Percentiles rank a stretch among this genome's conserved stretches.
phyloP scores from a whole-genome alignment of 2,797 vertebrate species.

The Rhynchonycteris naso region DNA sequence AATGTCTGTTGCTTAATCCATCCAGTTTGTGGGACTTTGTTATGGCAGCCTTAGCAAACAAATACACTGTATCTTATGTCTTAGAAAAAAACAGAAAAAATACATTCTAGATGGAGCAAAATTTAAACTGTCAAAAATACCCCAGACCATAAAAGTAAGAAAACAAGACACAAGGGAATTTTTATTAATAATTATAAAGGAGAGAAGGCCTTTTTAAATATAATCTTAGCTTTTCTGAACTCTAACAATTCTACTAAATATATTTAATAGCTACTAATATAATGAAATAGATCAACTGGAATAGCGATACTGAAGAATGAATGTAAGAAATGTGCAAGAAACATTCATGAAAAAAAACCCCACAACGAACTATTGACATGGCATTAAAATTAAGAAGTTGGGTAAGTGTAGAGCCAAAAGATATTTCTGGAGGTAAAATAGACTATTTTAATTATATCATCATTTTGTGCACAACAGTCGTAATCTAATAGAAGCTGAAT shows the following conservation, averaged over 20 bases:
- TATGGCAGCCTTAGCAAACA: background rate
- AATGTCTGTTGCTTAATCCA: background rate
- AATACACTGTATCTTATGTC: background rate
- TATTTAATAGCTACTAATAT: background rate
- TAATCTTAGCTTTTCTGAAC: background rate
- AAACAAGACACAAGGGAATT: conserved; percentile 13
- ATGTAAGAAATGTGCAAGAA: background rate
- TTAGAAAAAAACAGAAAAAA: background rate
- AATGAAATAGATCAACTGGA: background rate
- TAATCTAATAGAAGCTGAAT: background rate
- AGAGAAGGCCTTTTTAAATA: conserved; percentile 7
- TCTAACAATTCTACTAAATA: background rate
- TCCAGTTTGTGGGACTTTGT: background rate
- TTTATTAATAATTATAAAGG: conserved; percentile 19
- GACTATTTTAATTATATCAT: background rate
- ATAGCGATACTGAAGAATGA: background rate
- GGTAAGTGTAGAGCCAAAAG: background rate
- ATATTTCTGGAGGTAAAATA: background rate
- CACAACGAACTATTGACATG: background rate
- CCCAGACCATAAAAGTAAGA: background rate
- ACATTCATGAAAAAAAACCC: background rate
- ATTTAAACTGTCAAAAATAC: conserved; percentile 18
- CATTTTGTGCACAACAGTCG: background rate
- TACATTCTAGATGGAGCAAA: background rate
- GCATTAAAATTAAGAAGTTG: background rate